phyloP scores from a whole-genome alignment of 92 coral and sea anemone species.

The Montipora capitata region DNA sequence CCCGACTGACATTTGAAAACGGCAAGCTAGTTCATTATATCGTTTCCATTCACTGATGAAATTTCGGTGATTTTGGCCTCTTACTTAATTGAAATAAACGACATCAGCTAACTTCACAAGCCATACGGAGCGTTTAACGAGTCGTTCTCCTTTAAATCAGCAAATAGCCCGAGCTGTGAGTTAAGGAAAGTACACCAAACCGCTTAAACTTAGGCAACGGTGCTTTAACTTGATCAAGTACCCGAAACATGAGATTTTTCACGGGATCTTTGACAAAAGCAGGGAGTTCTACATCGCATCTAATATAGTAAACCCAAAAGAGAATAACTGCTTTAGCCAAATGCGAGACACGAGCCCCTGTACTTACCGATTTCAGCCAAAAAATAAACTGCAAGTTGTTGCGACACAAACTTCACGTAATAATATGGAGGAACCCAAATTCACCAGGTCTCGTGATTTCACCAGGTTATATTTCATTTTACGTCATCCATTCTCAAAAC shows the following conservation, averaged over 20 bases:
- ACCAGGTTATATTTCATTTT: conserved; percentile 67
- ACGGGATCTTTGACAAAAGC: neutral
- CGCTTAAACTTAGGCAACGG: neutral
- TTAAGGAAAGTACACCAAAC: neutral
- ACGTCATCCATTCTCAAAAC: conserved; percentile 68
- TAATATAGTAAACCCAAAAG: neutral
- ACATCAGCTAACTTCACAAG: neutral
- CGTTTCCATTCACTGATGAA: too few species aligned
- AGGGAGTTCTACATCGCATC: neutral
- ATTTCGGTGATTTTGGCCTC: too few species aligned
- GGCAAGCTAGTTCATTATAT: too few species aligned
- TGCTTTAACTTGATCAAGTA: neutral
- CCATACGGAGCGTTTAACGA: neutral
- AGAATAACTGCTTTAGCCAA: neutral
- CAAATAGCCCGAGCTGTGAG: neutral
- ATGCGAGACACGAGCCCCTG: neutral
- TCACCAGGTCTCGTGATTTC: conserved; percentile 71
- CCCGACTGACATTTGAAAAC: too few species aligned
- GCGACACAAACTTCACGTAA: conserved; percentile 27
- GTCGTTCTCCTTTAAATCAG: neutral
- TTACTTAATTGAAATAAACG: neutral
- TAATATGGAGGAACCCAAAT: conserved; percentile 89
- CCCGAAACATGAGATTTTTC: neutral
- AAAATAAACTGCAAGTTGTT: conserved; percentile 17
- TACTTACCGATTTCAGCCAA: conserved; percentile 42